These are phyloP conservation scores for Leptinotarsa undecemlineata DNA, from an alignment of 1,140 invertebrate species.

Conservation along the genomic window DNA sequence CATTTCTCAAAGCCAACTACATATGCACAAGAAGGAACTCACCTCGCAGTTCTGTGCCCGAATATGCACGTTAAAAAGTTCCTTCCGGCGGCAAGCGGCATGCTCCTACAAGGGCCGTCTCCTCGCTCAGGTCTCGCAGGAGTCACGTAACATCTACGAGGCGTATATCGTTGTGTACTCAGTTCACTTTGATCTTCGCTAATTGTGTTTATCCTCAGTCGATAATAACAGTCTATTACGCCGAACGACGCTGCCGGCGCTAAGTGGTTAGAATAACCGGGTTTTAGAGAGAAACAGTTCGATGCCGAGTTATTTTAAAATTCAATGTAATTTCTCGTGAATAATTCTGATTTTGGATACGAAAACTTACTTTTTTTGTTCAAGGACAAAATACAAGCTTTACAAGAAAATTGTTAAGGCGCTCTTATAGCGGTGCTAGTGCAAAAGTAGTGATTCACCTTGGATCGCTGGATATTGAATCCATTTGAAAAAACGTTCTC, in stretches of 20 bases:
- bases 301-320: no score
- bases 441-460: no score
- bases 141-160: constrained; percentile 26
- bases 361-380: no score
- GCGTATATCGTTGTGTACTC: constrained; percentile 20
- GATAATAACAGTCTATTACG: constrained; percentile 25
- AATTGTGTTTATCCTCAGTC: constrained; percentile 27
- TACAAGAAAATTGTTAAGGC: no score
- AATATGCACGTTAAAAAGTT: constrained; percentile 19
- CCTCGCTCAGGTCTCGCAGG: neutral
- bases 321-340: no score
- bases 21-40: constrained; percentile 13
- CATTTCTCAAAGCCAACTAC: constrained; percentile 6
- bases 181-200: constrained; percentile 23
- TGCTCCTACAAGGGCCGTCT: neutral
- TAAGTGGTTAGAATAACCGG: constrained; percentile 1
- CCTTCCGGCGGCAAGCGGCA: constrained; percentile 12
- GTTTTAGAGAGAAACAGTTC: neutral
- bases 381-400: no score
- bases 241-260: neutral
- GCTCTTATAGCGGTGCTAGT: no score
- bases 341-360: no score
- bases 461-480: no score
- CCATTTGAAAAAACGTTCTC: no score
- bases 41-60: neutral